Base-by-base conservation (phyloP, 2,888 invertebrate species). In the Anagyrus pseudococci region DNA sequence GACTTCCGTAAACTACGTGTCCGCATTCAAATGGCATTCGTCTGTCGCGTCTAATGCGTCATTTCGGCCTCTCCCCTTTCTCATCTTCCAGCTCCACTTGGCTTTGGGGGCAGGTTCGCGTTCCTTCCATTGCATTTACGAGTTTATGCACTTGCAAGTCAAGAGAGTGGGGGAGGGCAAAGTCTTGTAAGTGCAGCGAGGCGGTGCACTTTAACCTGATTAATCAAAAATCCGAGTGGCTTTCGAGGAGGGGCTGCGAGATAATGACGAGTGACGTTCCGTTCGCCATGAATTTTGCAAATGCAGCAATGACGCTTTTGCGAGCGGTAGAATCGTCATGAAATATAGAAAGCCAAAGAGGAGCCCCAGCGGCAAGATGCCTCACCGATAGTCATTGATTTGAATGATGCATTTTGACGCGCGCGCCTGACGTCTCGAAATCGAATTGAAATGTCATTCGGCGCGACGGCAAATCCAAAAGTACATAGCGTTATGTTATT, bases 1-100 rank as follows among this genome's bases (percentile, higher is more conserved):
- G 74, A 71, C 72, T 74, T 73, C 69, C 70, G 60, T 68, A 67
- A 68, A 66, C 69, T 68, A 61, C 66, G 56, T 61, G 68, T 68
- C 68, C 68, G 72, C 74, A 73, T 75, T 73, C 74, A 71, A 72
- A 76, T 72, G 68, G 68, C 67, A 71, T 70, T 71, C 67, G 66
- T 55, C 68, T 49, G 68, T 4, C 46, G 23, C 54, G 22, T 8
- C 49, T 2, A 29, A 23, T 4, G 46, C 55, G 59, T 57, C 62
- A 58, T 66, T 62, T 58, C 43, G 15, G 26, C 44, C 49, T 52
- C 57, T n/a, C 53, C 50, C 40, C 48, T 56, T 40, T 60, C 61
- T 54, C 54, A n/a, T n/a, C n/a, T 66, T 68, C 59, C 67, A 59
- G 53, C 56, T 63, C 63, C 53, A 37, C 29, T 10, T 10, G 2